Conservation (phyloP, 2,888 invertebrate genomes). For the Syritta pipiens region DNA sequence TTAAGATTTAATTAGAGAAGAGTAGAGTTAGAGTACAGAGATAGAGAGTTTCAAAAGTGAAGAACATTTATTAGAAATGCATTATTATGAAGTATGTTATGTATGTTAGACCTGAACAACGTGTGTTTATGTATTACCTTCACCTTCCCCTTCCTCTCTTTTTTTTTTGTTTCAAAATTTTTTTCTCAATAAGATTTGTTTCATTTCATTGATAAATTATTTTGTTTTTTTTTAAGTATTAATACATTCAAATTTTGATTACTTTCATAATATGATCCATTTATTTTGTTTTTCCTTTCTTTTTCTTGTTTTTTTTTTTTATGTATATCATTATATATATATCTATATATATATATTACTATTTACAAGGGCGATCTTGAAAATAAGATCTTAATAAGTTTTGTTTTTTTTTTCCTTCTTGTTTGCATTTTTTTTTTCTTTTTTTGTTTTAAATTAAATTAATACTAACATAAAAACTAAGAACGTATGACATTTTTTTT, state of each 20-base stretch:
- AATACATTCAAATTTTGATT: slow-evolving; percentile 66
- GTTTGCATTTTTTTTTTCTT: slow-evolving; percentile 19
- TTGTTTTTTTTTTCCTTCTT: slow-evolving; percentile 32
- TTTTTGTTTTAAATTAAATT: slow-evolving; percentile 63
- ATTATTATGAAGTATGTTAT: slow-evolving; percentile 41
- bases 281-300: slow-evolving; percentile 60
- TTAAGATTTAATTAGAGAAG: slow-evolving; percentile 9
- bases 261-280: slow-evolving; percentile 68
- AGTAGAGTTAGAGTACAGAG: slow-evolving; percentile 10
- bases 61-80: slow-evolving; percentile 61
- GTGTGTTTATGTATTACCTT: slow-evolving; percentile 4
- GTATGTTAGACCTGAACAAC: slow-evolving; percentile 36
- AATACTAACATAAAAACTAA: slow-evolving; percentile 69
- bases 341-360: slow-evolving; percentile 58
- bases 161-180: slow-evolving; percentile 4
- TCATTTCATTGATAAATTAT: slow-evolving; percentile 10
- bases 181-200: slow-evolving; percentile 6
- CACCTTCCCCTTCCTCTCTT: slow-evolving; percentile 3
- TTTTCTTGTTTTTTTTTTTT: slow-evolving; percentile 26
- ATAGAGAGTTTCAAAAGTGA: slow-evolving; percentile 34
- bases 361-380: slow-evolving; percentile 71
- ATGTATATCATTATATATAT: slow-evolving; percentile 60
- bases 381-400: slow-evolving; percentile 71
- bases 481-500: slow-evolving; percentile 66
- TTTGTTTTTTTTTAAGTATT: slow-evolving; percentile 33